Percentiles rank a stretch among this genome's conserved stretches.
phyloP scores from a whole-genome alignment of 2,797 vertebrate species.

The Poeciliopsis presidionis region DNA sequence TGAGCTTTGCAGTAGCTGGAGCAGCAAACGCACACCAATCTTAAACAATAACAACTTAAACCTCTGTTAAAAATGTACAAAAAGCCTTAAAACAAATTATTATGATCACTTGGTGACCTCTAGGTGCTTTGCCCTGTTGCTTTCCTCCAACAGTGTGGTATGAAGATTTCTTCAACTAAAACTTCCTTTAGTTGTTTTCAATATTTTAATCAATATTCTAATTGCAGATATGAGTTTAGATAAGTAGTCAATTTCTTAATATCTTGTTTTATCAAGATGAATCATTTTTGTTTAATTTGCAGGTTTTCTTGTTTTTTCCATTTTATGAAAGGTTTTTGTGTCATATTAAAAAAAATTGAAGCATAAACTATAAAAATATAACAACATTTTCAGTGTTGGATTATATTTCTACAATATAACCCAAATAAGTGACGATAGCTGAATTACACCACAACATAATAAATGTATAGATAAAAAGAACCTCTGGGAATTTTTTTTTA shows the following conservation, averaged over 20 bases:
- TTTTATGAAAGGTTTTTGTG: too few species aligned
- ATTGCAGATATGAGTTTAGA: not conserved
- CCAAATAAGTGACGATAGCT: not conserved
- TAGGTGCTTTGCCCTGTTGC: not conserved
- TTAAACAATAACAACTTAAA: not conserved
- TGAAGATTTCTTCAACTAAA: not conserved
- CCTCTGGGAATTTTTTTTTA: not conserved
- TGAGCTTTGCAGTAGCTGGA: constrained; percentile 2
- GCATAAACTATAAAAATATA: not conserved
- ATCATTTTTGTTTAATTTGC: not conserved
- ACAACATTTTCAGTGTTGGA: not conserved
- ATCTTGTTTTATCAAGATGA: not conserved
- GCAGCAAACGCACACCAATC: not conserved
- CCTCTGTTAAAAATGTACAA: not conserved
- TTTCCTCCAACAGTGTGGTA: not conserved
- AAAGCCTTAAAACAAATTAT: not conserved
- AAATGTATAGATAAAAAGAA: not conserved
- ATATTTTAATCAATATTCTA: not conserved
- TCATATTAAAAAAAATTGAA: not conserved
- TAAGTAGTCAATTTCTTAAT: not conserved
- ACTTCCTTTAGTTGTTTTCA: not conserved
- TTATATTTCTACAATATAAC: not conserved
- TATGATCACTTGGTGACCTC: not conserved
- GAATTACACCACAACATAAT: not conserved
- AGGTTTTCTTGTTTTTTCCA: not conserved